Evolutionary conservation across 2,797 vertebrate species (phyloP), one percentile per base, ranked within the genome.

Genomic region (Artibeus lituratus): DNA sequence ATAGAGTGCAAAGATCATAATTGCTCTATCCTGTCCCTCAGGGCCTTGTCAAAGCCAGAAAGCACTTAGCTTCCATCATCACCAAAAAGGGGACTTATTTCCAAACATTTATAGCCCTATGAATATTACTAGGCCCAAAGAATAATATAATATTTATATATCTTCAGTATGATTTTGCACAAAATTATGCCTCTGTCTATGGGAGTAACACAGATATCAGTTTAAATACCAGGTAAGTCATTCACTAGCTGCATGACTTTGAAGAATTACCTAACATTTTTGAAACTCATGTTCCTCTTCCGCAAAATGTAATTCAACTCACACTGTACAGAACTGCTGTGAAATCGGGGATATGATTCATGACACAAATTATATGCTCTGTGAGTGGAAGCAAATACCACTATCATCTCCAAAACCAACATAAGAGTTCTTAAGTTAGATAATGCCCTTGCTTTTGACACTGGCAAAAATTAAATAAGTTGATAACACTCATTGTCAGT

Each of bases 231-330:
- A 96, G 65, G 37, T 72, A 87, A 86, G 15, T 16, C 24, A 44
- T 78, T 90, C 11, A 72, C 11, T 55, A 72, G 49, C 19, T 87
- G 12, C 15, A 32, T 51, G 37, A 35, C 29, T 49, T 86, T 78
- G 55, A 93, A 77, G 15, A 67, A 78, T 90, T 80, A 47, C 26
- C 72, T 65, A 89, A 85, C n/a, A 84, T 83, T 95, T 93, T 77
- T 65, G 35, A 87, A 62, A 51, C 37, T 57, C 47, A 5, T 15
- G 74, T 35, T 84, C 29, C 2, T 77, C 47, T 78, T 84, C 87
- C 85, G 5, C 35, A 94, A 74, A 73, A 90, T 47, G 5, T 74
- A 78, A 77, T 84, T 95, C 3, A 73, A 49, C 26, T 94, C 26
- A 84, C 4, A 8, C 49, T 14, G 90, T 18, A 69, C 0, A 53